Evolutionary conservation across 2,888 invertebrate genomes (phyloP).

Genomic region (Amblyjoppa proteus): DNA sequence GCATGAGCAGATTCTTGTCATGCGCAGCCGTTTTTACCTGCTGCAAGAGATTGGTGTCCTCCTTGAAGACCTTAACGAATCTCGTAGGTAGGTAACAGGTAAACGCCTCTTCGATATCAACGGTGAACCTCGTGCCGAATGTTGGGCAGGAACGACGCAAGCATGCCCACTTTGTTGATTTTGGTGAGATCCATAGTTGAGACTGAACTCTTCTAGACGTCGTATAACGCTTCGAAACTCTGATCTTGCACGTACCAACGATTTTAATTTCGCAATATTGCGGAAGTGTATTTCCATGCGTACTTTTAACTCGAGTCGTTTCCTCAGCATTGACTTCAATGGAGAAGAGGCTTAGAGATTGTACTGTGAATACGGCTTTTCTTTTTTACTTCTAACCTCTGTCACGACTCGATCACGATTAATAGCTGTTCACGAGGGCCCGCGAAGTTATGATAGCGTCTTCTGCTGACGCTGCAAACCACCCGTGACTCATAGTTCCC

Average conservation of each 20-base stretch:
- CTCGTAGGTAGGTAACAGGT: slow-evolving; percentile 16
- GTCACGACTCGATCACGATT: too few relatives aligned
- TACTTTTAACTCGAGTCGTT: background rate
- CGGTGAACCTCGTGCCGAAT: too few relatives aligned
- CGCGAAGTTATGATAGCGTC: too few relatives aligned
- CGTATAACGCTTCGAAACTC: background rate
- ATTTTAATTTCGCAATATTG: background rate
- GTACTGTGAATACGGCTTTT: too few relatives aligned
- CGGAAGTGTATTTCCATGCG: background rate
- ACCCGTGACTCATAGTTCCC: too few relatives aligned
- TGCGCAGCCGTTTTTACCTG: background rate
- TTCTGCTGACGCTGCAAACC: too few relatives aligned
- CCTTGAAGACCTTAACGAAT: slow-evolving; percentile 21
- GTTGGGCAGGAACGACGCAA: too few relatives aligned
- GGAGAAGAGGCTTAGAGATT: too few relatives aligned
- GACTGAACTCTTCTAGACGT: too few relatives aligned
- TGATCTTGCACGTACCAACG: background rate
- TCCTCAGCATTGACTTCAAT: background rate
- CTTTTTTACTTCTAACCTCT: too few relatives aligned
- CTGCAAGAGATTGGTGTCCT: background rate
- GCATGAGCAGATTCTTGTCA: background rate
- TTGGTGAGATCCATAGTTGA: slow-evolving; percentile 1
- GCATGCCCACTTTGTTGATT: background rate
- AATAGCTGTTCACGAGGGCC: too few relatives aligned
- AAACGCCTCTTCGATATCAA: background rate